phyloP scores from a whole-genome alignment of 2,888 invertebrate genomes.

The Ferdinandea cuprea region DNA sequence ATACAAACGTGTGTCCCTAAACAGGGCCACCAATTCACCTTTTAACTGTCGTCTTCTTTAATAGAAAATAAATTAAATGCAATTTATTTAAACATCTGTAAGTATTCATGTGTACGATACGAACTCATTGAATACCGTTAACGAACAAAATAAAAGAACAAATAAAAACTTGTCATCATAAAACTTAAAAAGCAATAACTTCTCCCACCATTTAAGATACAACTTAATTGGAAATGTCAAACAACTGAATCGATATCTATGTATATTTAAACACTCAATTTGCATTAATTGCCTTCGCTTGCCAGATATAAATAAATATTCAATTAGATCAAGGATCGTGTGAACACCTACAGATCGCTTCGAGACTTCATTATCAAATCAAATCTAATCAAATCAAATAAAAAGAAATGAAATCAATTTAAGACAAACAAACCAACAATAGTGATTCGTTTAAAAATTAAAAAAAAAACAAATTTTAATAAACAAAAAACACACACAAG shows the following conservation, averaged over 20 bases:
- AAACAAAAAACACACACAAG: constrained; percentile 21
- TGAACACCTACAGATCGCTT: constrained; percentile 18
- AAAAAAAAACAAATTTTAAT: not conserved
- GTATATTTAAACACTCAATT: constrained; percentile 51
- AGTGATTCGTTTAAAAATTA: constrained; percentile 20
- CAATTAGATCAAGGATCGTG: constrained; percentile 67
- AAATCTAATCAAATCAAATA: constrained; percentile 34
- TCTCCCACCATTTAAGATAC: constrained; percentile 39
- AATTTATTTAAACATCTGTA: too few relatives aligned
- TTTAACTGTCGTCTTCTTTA: too few relatives aligned
- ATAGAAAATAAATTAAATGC: too few relatives aligned
- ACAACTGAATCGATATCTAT: constrained; percentile 50
- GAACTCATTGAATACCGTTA: constrained; percentile 2
- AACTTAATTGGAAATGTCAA: constrained; percentile 67
- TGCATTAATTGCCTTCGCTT: constrained; percentile 51
- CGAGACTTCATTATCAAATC: constrained; percentile 39
- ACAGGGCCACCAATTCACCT: too few relatives aligned
- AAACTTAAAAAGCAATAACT: constrained; percentile 43
- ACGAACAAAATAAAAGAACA: not conserved
- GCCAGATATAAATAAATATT: constrained; percentile 48
- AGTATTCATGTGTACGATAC: too few relatives aligned
- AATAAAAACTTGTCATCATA: constrained; percentile 38
- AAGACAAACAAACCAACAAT: constrained; percentile 20
- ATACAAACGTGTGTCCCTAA: too few relatives aligned
- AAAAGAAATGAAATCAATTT: constrained; percentile 13